phyloP scores from a whole-genome alignment of 53 echinoderm and acorn worm genomes.

The Echinometra lucunter region DNA sequence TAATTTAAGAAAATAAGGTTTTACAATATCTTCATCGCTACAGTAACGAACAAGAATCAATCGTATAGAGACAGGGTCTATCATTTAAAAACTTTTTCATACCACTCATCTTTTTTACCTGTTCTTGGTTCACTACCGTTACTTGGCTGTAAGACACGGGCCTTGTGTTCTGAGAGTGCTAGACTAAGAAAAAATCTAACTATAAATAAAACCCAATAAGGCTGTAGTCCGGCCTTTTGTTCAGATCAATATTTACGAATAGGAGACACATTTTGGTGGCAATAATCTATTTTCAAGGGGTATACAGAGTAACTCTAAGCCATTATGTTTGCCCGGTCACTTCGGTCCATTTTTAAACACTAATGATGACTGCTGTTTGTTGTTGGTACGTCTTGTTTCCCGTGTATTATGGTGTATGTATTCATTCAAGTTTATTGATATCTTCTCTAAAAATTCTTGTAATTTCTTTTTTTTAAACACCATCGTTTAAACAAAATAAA shows the following conservation, averaged over 20 bases:
- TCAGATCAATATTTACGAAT: conserved; percentile 19
- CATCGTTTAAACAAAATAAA: background rate
- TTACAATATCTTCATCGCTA: no score
- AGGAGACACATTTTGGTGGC: background rate
- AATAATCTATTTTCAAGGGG: conserved; percentile 17
- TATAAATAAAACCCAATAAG: background rate
- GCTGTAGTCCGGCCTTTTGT: conserved; percentile 2
- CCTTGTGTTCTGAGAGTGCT: no score
- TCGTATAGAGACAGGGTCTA: background rate
- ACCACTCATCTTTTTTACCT: background rate
- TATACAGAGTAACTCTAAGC: background rate
- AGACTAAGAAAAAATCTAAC: background rate
- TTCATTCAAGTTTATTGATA: background rate
- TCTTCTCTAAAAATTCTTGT: background rate
- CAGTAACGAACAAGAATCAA: background rate
- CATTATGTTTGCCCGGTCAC: background rate
- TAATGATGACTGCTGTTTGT: background rate
- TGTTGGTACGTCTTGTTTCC: background rate
- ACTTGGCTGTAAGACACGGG: no score
- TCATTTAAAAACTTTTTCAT: background rate
- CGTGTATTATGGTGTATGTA: background rate
- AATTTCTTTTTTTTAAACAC: background rate
- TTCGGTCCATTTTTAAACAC: background rate
- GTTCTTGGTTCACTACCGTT: background rate
- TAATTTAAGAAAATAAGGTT: no score